Evolutionary conservation across 2,888 invertebrate species (phyloP).

Genomic region (Julus scandinavius): DNA sequence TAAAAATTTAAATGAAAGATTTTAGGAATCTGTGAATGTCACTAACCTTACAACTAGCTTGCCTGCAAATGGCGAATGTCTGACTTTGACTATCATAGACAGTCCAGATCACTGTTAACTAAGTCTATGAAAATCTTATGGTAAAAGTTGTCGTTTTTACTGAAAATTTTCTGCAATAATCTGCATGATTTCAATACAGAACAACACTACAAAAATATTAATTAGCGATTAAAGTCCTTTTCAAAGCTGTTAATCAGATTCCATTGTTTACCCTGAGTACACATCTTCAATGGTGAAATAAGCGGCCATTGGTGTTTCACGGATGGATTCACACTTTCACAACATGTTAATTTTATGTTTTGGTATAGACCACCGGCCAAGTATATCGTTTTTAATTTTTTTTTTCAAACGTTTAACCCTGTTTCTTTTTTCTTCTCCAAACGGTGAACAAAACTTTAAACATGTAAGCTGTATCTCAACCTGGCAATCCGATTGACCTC

Average conservation of each 20-base stretch:
- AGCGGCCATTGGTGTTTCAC: too few species aligned
- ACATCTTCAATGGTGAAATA: too few species aligned
- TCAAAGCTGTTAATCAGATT: not conserved
- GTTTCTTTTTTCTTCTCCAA: not conserved
- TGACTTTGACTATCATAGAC: too few species aligned
- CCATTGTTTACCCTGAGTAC: too few species aligned
- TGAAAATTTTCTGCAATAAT: too few species aligned
- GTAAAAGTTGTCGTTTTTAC: too few species aligned
- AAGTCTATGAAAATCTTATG: too few species aligned
- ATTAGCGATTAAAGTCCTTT: too few species aligned
- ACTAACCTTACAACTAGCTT: not conserved
- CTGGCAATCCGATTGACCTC: not conserved
- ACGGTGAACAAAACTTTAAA: not conserved
- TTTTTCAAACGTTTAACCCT: not conserved
- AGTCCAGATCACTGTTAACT: too few species aligned
- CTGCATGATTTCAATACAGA: too few species aligned
- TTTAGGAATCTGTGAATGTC: not conserved
- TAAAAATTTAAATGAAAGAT: not conserved
- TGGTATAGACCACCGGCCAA: slow-evolving; percentile 12
- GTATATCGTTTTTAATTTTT: not conserved
- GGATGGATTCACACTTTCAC: not conserved
- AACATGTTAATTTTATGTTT: not conserved
- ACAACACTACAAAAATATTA: too few species aligned
- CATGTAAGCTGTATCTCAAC: not conserved
- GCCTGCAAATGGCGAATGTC: not conserved